Percentiles rank a stretch among this genome's conserved stretches.
Evolutionary conservation across 1,140 invertebrate species (phyloP).

Genomic region (Bombus superbus): DNA sequence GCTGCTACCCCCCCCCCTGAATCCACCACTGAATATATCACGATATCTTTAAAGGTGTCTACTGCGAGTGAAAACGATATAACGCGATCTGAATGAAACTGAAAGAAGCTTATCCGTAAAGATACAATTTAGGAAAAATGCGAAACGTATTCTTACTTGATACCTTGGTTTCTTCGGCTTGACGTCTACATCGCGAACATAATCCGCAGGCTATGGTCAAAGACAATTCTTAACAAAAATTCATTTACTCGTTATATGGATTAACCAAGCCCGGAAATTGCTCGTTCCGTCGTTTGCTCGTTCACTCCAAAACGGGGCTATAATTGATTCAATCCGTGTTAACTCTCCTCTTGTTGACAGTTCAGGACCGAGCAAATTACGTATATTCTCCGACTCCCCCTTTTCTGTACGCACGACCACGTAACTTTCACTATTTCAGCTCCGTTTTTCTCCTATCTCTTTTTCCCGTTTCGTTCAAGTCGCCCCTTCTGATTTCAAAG

Average conservation of each 20-base stretch:
- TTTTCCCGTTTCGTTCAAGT: constrained; percentile 7
- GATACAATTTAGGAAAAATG: not conserved
- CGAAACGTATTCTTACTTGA: constrained; percentile 13
- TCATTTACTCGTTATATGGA: constrained; percentile 39
- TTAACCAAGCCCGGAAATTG: constrained; percentile 61
- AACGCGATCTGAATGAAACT: not conserved
- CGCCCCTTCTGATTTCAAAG: not conserved
- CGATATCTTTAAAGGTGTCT: too few relatives aligned
- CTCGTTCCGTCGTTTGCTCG: constrained; percentile 54
- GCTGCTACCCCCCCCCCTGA: too few relatives aligned
- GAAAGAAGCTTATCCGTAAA: not conserved
- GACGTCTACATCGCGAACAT: not conserved
- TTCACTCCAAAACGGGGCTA: constrained; percentile 59
- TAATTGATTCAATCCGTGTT: constrained; percentile 70
- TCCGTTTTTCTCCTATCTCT: not conserved
- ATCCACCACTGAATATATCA: too few relatives aligned
- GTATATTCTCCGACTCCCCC: constrained; percentile 22
- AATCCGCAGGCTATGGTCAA: not conserved
- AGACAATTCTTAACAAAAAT: constrained; percentile 34
- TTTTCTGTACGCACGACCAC: not conserved
- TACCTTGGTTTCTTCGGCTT: not conserved
- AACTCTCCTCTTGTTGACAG: constrained; percentile 62
- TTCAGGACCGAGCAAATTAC: constrained; percentile 57
- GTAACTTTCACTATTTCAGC: constrained; percentile 5
- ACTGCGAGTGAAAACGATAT: not conserved